Conservation (phyloP, 2,888 invertebrate species). For the Bombyx huttoni region DNA sequence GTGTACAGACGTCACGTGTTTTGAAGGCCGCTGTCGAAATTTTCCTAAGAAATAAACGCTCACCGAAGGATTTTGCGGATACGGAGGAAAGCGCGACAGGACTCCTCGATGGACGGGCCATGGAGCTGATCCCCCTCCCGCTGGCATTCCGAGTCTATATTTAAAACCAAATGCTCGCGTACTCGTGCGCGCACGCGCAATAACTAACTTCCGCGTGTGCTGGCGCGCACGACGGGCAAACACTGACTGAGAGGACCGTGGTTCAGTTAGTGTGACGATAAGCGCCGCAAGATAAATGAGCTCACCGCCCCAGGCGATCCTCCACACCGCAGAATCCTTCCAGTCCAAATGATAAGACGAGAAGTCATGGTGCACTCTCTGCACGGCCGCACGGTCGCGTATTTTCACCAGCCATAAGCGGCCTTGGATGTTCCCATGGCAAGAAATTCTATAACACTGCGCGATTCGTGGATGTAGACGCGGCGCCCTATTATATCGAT, state of each 20-base stretch:
- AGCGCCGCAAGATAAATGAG: conserved; percentile 58
- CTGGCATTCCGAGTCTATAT: conserved; percentile 67
- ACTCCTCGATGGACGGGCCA: conserved; percentile 80
- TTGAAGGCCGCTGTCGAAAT: conserved; percentile 33
- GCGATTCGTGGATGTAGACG: conserved; percentile 36
- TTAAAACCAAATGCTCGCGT: conserved; percentile 69
- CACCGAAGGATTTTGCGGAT: conserved; percentile 57
- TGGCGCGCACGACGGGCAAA: conserved; percentile 63
- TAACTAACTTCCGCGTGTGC: conserved; percentile 67
- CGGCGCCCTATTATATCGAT: conserved; percentile 55
- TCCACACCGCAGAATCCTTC: conserved; percentile 58
- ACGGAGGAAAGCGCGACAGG: conserved; percentile 59
- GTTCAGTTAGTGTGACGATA: conserved; percentile 47
- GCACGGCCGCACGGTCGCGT: conserved; percentile 15
- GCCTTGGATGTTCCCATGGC: conserved; percentile 41
- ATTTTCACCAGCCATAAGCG: conserved; percentile 7
- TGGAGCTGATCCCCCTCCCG: conserved; percentile 76
- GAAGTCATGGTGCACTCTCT: conserved; percentile 34
- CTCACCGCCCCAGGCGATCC: conserved; percentile 68
- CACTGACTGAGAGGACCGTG: conserved; percentile 59
- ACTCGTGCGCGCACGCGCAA: conserved; percentile 62
- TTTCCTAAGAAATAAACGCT: conserved; percentile 41
- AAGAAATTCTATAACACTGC: conserved; percentile 53
- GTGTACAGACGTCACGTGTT: conserved; percentile 48
- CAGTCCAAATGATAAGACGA: conserved; percentile 53